A percentile compares a stretch with the other conserved stretches of the same genome.
Evolutionary conservation across 2,888 invertebrate species (phyloP).

Genomic region (Mesorhabditis belari): DNA sequence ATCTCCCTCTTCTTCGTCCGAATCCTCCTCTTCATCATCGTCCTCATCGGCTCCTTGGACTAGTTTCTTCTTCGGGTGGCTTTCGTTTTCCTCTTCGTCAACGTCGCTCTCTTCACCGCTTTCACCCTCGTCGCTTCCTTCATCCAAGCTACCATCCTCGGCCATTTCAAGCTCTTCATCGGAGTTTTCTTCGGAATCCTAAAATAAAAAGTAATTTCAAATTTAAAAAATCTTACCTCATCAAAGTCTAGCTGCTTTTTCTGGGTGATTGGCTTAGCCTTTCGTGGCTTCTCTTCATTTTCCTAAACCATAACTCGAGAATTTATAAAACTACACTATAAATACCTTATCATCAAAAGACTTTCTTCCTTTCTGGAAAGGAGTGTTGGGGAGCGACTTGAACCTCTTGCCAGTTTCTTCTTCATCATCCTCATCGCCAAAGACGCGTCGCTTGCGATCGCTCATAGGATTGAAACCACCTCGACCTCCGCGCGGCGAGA

Average conservation of each 20-base stretch:
- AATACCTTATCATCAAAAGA: not conserved
- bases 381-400: conserved; percentile 11
- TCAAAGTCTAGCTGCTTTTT: not conserved
- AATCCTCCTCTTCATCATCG: conserved; percentile 12
- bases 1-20: not conserved
- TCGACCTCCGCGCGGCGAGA: conserved; percentile 7
- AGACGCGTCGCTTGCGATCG: conserved; percentile 21
- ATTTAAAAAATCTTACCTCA: no score
- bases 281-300: no score
- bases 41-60: conserved; percentile 12
- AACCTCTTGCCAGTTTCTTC: conserved; percentile 6
- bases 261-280: no score
- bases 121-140: not conserved
- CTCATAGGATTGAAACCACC: conserved; percentile 23
- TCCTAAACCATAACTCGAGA: no score
- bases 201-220: no score
- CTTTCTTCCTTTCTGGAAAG: no score
- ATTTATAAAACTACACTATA: not conserved
- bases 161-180: no score
- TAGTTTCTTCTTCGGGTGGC: conserved; percentile 6
- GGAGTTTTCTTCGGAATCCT: no score
- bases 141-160: not conserved
- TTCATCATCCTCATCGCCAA: conserved; percentile 22
- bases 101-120: conserved; percentile 16
- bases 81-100: conserved; percentile 19